Percentiles rank a stretch among this genome's conserved stretches.
Conservation (phyloP, 2,888 invertebrate genomes). For the Tenthredo distinguenda region DNA sequence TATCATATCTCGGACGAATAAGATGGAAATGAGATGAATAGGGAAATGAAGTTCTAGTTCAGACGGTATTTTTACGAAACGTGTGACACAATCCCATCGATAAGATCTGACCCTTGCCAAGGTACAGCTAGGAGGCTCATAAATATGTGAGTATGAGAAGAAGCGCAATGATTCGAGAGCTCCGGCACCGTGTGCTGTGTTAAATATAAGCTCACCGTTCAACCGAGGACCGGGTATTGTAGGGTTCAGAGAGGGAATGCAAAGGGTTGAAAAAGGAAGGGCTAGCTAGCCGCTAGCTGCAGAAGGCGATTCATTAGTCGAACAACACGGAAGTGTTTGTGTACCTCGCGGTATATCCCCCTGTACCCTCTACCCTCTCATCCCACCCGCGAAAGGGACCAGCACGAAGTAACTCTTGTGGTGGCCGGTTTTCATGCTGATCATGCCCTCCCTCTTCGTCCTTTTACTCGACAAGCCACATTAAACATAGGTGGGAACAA, state of each 20-base stretch:
- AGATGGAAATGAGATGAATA: not conserved
- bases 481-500: constrained; percentile 30
- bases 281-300: constrained; percentile 59
- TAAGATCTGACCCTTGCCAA: constrained; percentile 41
- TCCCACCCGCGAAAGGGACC: constrained; percentile 38
- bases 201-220: not conserved
- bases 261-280: constrained; percentile 54
- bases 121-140: constrained; percentile 52
- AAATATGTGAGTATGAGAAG: constrained; percentile 56
- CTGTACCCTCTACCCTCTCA: not conserved
- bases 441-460: not conserved
- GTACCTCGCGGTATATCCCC: constrained; percentile 15
- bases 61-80: constrained; percentile 41
- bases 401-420: constrained; percentile 39
- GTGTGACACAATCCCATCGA: constrained; percentile 47
- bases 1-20: not conserved
- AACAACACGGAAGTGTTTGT: constrained; percentile 75
- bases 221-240: not conserved
- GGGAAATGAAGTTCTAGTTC: constrained; percentile 48
- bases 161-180: constrained; percentile 39
- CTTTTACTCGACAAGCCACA: not conserved
- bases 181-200: not conserved
- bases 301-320: constrained; percentile 76
- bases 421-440: constrained; percentile 34
- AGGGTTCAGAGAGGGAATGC: constrained; percentile 17